Evolutionary conservation across 2,113 vertebrate species (phyloP), one percentile per base, ranked within the genome.

Genomic region (Engystomops pustulosus): DNA sequence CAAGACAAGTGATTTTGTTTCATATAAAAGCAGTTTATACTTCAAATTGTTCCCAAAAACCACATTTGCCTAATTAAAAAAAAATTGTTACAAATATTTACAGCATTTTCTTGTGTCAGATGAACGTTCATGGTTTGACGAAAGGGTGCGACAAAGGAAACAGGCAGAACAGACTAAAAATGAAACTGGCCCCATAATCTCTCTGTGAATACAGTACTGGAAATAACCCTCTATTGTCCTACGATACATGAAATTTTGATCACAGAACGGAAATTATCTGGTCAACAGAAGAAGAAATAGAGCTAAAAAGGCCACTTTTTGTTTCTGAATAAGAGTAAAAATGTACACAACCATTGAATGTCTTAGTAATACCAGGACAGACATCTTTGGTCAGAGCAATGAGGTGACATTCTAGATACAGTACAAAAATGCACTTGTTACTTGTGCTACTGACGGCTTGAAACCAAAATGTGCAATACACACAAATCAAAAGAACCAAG

Each of bases 11-110:
- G 86, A 88, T 85, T 86, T 89, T 92, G 87, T 89, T 81, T 83
- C 45, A 87, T 94, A 95, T 94, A 95, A 95, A 91, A 94, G 86
- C 89, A 92, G 87, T 93, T 94, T 90, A 90, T 89, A 91, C 89
- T 89, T 89, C 71, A 84, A 90, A 91, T 94, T 96, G 90, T 93
- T 95, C 93, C 92, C 91, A 86, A 89, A 92, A 93, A 86, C 88
- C 88, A 67, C 30, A 20, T 83, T 62, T 90, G 89, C 89, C 91
- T 91, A 83, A 87, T 91, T 74, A 91, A 68, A 86, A 92, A 90
- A 84, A 91, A 91, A 88, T 65, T 65, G 88, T 90, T 91, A 91
- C 72, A 94, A 91, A 91, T 93, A 94, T 93, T 91, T 94, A 95
- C 93, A 95, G 87, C 89, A 91, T 91, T 90, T 92, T 94, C 87